Evolutionary conservation across 2,888 invertebrate species (phyloP), one percentile per base, ranked within the genome.

Genomic region (Pseudococcus jackbeardsleyi): DNA sequence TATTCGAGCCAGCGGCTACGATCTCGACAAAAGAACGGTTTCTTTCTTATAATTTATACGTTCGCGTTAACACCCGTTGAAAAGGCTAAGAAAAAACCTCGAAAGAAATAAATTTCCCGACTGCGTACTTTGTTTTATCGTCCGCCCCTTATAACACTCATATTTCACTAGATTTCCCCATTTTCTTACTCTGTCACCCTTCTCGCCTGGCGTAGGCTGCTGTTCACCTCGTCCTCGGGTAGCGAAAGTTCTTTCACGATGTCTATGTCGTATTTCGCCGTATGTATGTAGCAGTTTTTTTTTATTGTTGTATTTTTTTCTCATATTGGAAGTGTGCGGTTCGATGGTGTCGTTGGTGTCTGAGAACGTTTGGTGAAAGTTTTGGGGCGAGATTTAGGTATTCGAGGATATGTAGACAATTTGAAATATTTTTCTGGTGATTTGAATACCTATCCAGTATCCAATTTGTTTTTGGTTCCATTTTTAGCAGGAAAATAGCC

Each of bases 31-130:
- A 82, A 82, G 79, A 82, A 82, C 79, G 19, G 79, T 46, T 77
- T 82, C 79, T 82, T 82, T 82, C 79, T 42, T 46, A 82, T 42
- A 82, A 82, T 82, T 82, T 82, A 82, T 82, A 82, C 79, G 79
- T 82, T 82, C 79, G 79, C 79, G 42, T 46, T 46, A 82, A 82
- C 79, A 82, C 79, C 46, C 79, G 79, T 82, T 82, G 79, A 82
- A 82, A 82, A 82, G 79, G 79, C 46, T 82, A 82, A 82, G 79
- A 46, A 82, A 82, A 82, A 82, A 82, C 39, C 79, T 82, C 79
- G n/a, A 82, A 82, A 82, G 79, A 82, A 82, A 82, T 82, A 82
- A 82, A 82, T 82, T 82, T 82, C 46, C 79, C 79, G 79, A 72
- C 79, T 82, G 79, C 39, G 72, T 82, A 82, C 46, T 82, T 82